phyloP scores from a whole-genome alignment of 2,797 vertebrate species.

The Falco concolor region DNA sequence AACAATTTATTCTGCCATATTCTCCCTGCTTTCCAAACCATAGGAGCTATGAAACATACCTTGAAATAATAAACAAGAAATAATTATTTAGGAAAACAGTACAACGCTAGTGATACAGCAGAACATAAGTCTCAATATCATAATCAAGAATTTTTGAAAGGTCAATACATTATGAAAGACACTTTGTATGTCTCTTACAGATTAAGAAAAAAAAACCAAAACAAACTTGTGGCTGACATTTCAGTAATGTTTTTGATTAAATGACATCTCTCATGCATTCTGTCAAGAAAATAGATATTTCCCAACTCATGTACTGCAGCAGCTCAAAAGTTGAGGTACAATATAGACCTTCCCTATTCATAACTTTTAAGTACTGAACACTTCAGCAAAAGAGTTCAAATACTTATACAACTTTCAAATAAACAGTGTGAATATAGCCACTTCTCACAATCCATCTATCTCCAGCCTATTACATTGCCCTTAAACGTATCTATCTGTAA shows the following conservation, averaged over 20 bases:
- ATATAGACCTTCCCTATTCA: background rate
- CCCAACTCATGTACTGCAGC: background rate
- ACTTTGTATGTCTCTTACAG: background rate
- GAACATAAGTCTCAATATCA: background rate
- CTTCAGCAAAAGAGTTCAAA: background rate
- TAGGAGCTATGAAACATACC: background rate
- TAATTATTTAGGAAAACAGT: background rate
- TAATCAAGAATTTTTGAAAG: background rate
- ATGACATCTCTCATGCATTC: background rate
- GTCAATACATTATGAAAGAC: constrained; percentile 1
- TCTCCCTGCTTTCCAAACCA: background rate
- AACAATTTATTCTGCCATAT: background rate
- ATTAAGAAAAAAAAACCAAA: background rate
- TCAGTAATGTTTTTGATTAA: background rate
- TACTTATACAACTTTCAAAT: background rate
- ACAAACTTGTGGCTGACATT: background rate
- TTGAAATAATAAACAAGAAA: background rate
- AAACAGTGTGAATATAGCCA: background rate
- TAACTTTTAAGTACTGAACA: background rate
- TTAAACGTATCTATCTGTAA: background rate
- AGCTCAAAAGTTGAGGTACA: background rate
- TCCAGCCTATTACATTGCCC: background rate
- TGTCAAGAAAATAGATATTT: background rate
- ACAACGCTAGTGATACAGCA: background rate
- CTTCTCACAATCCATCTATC: background rate